These are phyloP conservation scores for Balaeniceps rex DNA, from an alignment of 2,113 vertebrate species.

Conservation along the genomic window DNA sequence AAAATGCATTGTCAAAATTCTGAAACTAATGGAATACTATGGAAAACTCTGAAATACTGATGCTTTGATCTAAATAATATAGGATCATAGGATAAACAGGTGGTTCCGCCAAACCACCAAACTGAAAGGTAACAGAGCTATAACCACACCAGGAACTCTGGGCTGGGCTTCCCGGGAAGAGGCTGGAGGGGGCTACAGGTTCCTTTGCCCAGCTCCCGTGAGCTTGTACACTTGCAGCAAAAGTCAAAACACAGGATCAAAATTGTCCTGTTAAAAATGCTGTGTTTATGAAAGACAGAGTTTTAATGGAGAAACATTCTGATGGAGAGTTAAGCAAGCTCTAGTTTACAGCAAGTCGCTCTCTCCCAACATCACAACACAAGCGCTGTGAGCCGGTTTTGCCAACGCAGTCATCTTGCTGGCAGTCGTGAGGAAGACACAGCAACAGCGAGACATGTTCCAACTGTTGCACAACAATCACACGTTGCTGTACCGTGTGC, in stretches of 20 bases:
- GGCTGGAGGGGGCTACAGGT: not conserved
- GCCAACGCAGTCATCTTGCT: not conserved
- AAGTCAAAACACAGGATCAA: not conserved
- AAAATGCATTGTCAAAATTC: not conserved
- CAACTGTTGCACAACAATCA: not conserved
- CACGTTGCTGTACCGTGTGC: not conserved
- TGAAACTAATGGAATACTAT: not conserved
- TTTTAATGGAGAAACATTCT: not conserved
- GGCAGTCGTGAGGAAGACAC: not conserved
- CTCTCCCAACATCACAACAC: not conserved
- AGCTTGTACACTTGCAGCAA: not conserved
- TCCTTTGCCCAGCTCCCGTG: rapidly evolving
- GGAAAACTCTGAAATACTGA: not conserved
- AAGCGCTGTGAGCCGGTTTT: not conserved
- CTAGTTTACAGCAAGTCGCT: not conserved
- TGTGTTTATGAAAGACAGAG: not conserved
- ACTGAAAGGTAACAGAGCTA: not conserved
- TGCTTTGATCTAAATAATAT: not conserved
- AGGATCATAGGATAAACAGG: not conserved
- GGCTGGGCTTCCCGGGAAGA: not conserved
- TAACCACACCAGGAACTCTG: not conserved
- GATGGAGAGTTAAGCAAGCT: not conserved
- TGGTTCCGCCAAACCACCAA: not conserved
- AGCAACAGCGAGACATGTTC: not conserved
- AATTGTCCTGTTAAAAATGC: not conserved